Evolutionary conservation across 2,888 invertebrate species (phyloP).

Genomic region (Meteorus cinctellus): DNA sequence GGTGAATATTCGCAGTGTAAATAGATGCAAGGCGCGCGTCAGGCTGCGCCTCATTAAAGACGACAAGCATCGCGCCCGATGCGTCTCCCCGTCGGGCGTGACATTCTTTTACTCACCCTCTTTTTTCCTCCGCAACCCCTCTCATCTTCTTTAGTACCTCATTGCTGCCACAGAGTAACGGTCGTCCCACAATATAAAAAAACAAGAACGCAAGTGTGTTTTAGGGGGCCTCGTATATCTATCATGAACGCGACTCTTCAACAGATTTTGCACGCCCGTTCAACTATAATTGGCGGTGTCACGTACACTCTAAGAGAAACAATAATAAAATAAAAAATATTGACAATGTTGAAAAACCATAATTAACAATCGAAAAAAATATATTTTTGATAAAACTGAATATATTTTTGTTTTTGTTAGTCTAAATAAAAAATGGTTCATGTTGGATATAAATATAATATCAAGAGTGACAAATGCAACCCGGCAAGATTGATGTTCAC

Average conservation of each 20-base stretch:
- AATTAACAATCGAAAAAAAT: background rate
- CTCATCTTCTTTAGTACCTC: background rate
- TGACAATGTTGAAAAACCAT: background rate
- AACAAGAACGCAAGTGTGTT: conserved; percentile 54
- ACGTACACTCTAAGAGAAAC: background rate
- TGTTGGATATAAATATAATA: too few relatives aligned
- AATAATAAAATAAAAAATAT: background rate
- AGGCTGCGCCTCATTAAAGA: conserved; percentile 60
- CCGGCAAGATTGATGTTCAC: too few relatives aligned
- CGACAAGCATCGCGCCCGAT: conserved; percentile 54
- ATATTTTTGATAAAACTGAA: too few relatives aligned
- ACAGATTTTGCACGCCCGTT: conserved; percentile 17
- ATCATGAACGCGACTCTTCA: conserved; percentile 30
- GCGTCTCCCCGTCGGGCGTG: conserved; percentile 34
- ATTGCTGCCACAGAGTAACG: conserved; percentile 41
- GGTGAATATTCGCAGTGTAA: conserved; percentile 49
- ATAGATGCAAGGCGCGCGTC: conserved; percentile 53
- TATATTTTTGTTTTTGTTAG: too few relatives aligned
- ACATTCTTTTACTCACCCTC: conserved; percentile 21
- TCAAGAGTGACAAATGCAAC: too few relatives aligned
- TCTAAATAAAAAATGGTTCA: too few relatives aligned
- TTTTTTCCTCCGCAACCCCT: background rate
- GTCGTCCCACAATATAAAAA: conserved; percentile 26
- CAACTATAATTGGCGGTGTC: conserved; percentile 40
- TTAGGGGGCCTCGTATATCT: conserved; percentile 57